These are phyloP conservation scores for Hippocampus zosterae DNA, from an alignment of 2,113 vertebrate genomes.

Conservation along the genomic window DNA sequence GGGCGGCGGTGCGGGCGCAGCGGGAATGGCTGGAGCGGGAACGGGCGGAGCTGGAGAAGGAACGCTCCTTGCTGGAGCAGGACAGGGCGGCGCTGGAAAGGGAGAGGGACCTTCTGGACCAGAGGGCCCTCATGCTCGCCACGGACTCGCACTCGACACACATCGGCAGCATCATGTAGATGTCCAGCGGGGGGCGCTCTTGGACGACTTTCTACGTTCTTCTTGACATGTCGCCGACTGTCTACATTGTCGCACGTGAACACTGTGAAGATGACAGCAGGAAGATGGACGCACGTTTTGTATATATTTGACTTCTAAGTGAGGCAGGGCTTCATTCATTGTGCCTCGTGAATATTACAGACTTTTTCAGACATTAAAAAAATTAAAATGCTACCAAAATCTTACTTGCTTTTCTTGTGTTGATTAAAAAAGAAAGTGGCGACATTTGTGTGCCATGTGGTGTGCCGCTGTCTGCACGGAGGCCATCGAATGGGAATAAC, in stretches of 20 bases:
- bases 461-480: background rate
- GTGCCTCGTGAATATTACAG: background rate
- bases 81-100: constrained; percentile 57
- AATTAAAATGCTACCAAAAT: background rate
- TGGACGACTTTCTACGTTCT: background rate
- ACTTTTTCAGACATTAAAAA: background rate
- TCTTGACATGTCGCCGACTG: background rate
- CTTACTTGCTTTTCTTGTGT: background rate
- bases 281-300: background rate
- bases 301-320: background rate
- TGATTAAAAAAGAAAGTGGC: background rate
- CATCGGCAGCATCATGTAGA: constrained; percentile 56
- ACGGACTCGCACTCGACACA: constrained; percentile 54
- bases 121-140: constrained; percentile 61
- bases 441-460: background rate
- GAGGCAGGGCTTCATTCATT: background rate
- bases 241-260: too few species aligned
- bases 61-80: constrained; percentile 66
- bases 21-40: constrained; percentile 63
- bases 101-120: constrained; percentile 61
- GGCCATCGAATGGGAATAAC: too few species aligned
- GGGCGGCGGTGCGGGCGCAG: constrained; percentile 62
- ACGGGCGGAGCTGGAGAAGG: constrained; percentile 54
- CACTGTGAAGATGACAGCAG: background rate
- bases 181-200: too few species aligned